Evolutionary conservation across 2,888 invertebrate species (phyloP).

Genomic region (Cheilosia grossa): DNA sequence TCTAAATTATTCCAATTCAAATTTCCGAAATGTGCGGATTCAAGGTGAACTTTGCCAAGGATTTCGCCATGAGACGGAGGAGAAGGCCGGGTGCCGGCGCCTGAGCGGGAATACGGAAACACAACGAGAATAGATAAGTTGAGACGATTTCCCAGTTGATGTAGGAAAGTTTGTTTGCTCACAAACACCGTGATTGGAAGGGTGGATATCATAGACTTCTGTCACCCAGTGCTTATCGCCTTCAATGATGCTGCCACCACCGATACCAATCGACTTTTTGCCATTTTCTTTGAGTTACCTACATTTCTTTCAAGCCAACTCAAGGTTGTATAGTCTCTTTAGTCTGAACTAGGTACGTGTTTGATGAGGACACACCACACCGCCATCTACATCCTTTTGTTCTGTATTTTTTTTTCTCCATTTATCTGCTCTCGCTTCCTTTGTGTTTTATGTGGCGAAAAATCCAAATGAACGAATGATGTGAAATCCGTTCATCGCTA

Average conservation of each 20-base stretch:
- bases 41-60: constrained; percentile 44
- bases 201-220: constrained; percentile 60
- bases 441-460: constrained; percentile 71
- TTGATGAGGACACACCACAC: constrained; percentile 11
- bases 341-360: constrained; percentile 15
- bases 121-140: constrained; percentile 50
- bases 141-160: constrained; percentile 50
- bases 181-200: constrained; percentile 65
- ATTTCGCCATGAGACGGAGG: constrained; percentile 16
- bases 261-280: constrained; percentile 59
- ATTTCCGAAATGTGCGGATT: constrained; percentile 42
- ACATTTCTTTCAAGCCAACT: constrained; percentile 26
- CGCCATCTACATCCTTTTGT: too few relatives aligned
- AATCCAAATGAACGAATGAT: constrained; percentile 70
- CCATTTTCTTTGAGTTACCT: constrained; percentile 48
- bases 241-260: constrained; percentile 45
- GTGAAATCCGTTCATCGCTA: constrained; percentile 57
- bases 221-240: constrained; percentile 69
- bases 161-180: constrained; percentile 57
- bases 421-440: constrained; percentile 27
- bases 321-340: constrained; percentile 4
- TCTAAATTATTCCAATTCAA: constrained; percentile 66
- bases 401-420: background rate
- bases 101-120: constrained; percentile 14
- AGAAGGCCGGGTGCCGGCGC: constrained; percentile 1